A percentile compares a stretch with the other conserved stretches of the same genome.
Conservation (phyloP, 2,888 invertebrate genomes). For the Neocrepidodera transversa region DNA sequence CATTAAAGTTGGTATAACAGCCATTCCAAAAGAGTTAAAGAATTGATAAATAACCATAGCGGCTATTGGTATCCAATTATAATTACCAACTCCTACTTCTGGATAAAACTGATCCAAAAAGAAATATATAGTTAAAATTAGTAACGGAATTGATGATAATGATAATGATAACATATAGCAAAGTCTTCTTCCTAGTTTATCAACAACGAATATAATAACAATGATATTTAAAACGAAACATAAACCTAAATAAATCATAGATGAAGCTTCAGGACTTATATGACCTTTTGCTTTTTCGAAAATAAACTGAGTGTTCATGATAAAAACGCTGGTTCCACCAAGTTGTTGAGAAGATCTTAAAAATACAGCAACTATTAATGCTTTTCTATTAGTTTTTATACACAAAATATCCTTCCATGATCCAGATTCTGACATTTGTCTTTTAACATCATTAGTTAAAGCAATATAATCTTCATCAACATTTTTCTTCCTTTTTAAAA, state of each 20-base stretch:
- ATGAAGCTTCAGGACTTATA: constrained; percentile 34
- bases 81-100: constrained; percentile 38
- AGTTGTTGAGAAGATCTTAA: constrained; percentile 50
- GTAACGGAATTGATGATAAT: constrained; percentile 40
- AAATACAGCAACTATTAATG: constrained; percentile 47
- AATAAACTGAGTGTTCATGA: constrained; percentile 50
- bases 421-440: constrained; percentile 53
- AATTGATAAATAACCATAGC: constrained; percentile 50
- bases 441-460: constrained; percentile 46
- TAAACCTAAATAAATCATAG: constrained; percentile 44
- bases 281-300: constrained; percentile 52
- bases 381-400: constrained; percentile 49
- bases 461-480: constrained; percentile 46
- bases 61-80: constrained; percentile 51
- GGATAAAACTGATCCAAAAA: constrained; percentile 40
- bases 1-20: constrained; percentile 51
- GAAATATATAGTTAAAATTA: constrained; percentile 43
- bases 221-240: constrained; percentile 38
- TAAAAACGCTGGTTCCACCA: constrained; percentile 48
- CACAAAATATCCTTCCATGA: constrained; percentile 49
- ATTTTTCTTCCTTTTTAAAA: constrained; percentile 43
- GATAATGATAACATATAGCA: constrained; percentile 45
- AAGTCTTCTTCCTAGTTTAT: constrained; percentile 44
- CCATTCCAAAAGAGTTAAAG: constrained; percentile 47
- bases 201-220: constrained; percentile 41